These are phyloP conservation scores for Gryon sp. DNA, from an alignment of 1,140 invertebrate species.

Conservation along the genomic window DNA sequence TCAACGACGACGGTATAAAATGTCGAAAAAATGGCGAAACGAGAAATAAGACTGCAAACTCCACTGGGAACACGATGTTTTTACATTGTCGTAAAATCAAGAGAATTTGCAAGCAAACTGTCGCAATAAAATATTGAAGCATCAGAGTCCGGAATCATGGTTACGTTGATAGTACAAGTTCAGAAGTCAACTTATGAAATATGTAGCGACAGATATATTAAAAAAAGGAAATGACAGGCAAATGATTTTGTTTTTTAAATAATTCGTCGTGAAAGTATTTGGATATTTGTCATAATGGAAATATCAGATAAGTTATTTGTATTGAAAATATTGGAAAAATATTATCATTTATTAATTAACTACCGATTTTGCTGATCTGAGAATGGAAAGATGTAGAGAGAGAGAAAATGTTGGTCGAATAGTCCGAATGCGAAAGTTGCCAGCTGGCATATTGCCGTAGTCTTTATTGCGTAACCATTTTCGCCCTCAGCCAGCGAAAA, in stretches of 20 bases:
- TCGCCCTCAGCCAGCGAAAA: constrained; percentile 61
- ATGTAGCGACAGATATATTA: constrained; percentile 27
- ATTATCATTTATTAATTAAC: no score
- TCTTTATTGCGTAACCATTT: constrained; percentile 59
- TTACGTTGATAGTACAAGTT: constrained; percentile 48
- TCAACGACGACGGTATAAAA: constrained; percentile 6
- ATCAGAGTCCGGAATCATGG: constrained; percentile 36
- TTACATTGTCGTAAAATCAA: constrained; percentile 78
- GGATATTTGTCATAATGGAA: no score
- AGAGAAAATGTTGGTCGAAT: constrained; percentile 17
- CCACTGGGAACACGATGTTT: constrained; percentile 50
- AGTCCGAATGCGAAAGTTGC: constrained; percentile 65
- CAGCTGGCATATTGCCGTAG: constrained; percentile 77
- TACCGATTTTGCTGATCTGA: constrained; percentile 14
- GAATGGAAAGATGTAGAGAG: constrained; percentile 59
- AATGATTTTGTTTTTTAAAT: no score
- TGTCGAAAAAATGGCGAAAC: constrained; percentile 3
- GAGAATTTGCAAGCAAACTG: constrained; percentile 71
- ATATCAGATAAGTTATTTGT: no score
- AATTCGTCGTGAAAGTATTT: no score
- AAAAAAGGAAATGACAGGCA: neutral
- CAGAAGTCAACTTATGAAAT: constrained; percentile 16
- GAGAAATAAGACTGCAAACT: constrained; percentile 69
- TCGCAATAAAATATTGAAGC: constrained; percentile 71
- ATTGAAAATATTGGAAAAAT: no score